Percentiles rank a stretch among this genome's conserved stretches.
phyloP scores from a whole-genome alignment of 2,888 invertebrate genomes.

The Eupithecia pulchellata region DNA sequence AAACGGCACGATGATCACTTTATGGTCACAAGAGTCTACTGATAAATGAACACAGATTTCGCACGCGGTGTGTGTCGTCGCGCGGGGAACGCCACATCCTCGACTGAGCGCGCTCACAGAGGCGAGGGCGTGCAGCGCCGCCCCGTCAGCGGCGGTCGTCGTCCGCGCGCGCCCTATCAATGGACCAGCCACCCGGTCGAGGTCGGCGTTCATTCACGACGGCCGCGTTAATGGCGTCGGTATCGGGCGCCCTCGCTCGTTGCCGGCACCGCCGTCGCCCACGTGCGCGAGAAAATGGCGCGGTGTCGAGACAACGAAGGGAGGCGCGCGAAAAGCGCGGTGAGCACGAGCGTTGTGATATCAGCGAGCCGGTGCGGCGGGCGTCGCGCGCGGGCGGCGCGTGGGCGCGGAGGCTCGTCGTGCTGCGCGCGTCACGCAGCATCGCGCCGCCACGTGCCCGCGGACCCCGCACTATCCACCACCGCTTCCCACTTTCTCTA shows the following conservation, averaged over 20 bases:
- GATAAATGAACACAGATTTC: conserved; percentile 83
- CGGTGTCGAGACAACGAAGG: conserved; percentile 80
- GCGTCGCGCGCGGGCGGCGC: conserved; percentile 61
- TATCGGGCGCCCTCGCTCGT: conserved; percentile 73
- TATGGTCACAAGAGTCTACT: conserved; percentile 69
- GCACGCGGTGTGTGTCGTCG: conserved; percentile 78
- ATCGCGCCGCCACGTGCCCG: conserved; percentile 42
- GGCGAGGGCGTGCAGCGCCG: conserved; percentile 79
- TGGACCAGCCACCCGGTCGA: conserved; percentile 79
- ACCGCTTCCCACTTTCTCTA: conserved; percentile 59
- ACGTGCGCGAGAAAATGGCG: conserved; percentile 85
- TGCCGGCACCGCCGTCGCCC: conserved; percentile 71
- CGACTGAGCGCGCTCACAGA: conserved; percentile 85
- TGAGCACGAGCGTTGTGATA: conserved; percentile 75
- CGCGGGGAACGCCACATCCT: conserved; percentile 81
- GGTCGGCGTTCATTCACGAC: conserved; percentile 84
- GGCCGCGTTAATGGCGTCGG: conserved; percentile 80
- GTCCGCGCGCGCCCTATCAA: conserved; percentile 80
- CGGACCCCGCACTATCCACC: conserved; percentile 43
- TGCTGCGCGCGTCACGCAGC: conserved; percentile 56
- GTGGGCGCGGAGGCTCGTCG: conserved; percentile 81
- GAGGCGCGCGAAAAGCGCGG: conserved; percentile 83
- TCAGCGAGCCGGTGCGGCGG: conserved; percentile 61
- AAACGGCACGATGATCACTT: conserved; percentile 66
- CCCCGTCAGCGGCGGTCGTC: conserved; percentile 77